These are phyloP conservation scores for Solea senegalensis DNA, from an alignment of 2,113 vertebrate genomes.

Conservation along the genomic window DNA sequence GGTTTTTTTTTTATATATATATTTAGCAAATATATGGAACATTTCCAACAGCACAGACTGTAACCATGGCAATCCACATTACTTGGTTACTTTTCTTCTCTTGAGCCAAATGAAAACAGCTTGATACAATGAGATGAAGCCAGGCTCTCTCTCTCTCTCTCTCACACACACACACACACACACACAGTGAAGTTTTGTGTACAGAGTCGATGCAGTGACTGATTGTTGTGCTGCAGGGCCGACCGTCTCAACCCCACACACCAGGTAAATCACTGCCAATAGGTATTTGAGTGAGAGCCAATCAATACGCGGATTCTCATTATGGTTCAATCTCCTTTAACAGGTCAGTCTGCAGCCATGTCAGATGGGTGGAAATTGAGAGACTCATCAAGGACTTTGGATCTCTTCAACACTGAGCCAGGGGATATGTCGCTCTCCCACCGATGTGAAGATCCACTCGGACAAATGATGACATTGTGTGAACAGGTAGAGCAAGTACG, in stretches of 20 bases:
- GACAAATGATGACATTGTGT: no score
- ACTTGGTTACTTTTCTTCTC: constrained; percentile 60
- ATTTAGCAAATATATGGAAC: constrained; percentile 46
- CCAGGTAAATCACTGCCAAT: constrained; percentile 45
- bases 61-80: constrained; percentile 73
- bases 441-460: neutral
- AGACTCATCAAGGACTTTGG: constrained; percentile 59
- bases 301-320: constrained; percentile 75
- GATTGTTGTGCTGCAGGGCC: constrained; percentile 16
- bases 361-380: constrained; percentile 65
- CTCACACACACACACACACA: constrained; percentile 14
- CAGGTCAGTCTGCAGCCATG: constrained; percentile 37
- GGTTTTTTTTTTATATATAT: constrained; percentile 26
- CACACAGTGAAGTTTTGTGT: neutral
- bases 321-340: constrained; percentile 59
- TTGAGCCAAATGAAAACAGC: constrained; percentile 62
- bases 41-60: constrained; percentile 59
- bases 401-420: constrained; percentile 34
- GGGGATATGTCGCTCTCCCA: constrained; percentile 25
- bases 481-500: no score
- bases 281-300: constrained; percentile 59
- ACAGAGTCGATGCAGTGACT: constrained; percentile 9
- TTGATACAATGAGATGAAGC: constrained; percentile 57
- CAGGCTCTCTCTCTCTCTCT: constrained; percentile 31
- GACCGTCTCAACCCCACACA: constrained; percentile 18